Evolutionary conservation across 2,888 invertebrate genomes (phyloP).

Genomic region (Polymixis flavicincta): DNA sequence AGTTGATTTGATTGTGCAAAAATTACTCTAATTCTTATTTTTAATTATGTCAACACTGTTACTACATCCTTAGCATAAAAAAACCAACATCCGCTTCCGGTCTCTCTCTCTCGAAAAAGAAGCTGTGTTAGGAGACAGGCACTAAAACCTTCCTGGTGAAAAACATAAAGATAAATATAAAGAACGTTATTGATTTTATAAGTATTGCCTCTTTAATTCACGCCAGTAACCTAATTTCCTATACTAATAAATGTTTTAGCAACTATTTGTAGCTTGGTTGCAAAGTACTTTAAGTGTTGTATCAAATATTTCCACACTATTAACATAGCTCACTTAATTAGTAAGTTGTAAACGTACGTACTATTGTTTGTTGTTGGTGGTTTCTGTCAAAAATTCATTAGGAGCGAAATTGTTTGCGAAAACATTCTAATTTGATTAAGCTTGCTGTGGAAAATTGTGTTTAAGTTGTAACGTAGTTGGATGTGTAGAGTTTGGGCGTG

Average conservation of each 20-base stretch:
- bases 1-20: too few species aligned
- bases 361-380: slow-evolving; percentile 26
- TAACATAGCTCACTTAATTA: slow-evolving; percentile 47
- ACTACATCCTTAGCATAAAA: too few species aligned
- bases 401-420: slow-evolving; percentile 47
- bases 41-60: too few species aligned
- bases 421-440: slow-evolving; percentile 36
- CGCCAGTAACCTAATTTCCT: too few species aligned
- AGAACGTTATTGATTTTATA: too few species aligned
- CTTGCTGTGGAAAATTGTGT: slow-evolving; percentile 4
- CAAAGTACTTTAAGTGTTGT: not conserved
- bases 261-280: slow-evolving; percentile 20
- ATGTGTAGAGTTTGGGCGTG: not conserved
- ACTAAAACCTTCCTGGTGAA: too few species aligned
- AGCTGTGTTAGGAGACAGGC: too few species aligned
- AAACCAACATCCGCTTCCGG: too few species aligned
- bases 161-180: too few species aligned
- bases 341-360: slow-evolving; percentile 15
- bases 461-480: slow-evolving; percentile 20
- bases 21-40: too few species aligned
- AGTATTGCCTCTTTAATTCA: too few species aligned
- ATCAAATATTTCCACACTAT: slow-evolving; percentile 35
- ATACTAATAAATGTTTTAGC: slow-evolving; percentile 19
- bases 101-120: too few species aligned
- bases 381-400: slow-evolving; percentile 56